Evolutionary conservation across 2,888 invertebrate genomes (phyloP), one percentile per base, ranked within the genome.

Genomic region (Boloria euphrosyne): DNA sequence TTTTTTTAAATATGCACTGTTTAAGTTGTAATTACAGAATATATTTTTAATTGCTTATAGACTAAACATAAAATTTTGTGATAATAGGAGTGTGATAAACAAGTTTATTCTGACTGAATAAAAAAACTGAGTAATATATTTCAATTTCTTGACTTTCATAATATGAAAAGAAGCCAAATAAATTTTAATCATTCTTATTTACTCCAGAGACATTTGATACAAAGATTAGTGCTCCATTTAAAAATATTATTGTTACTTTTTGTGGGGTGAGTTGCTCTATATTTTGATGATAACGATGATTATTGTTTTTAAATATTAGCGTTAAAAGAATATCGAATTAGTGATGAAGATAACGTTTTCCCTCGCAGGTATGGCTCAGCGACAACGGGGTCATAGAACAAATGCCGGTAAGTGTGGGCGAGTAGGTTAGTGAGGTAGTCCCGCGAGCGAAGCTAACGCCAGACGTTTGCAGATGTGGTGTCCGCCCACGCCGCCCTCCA

Each of bases 401-500:
- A 80, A 96, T 96, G 96, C 96, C 97, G 93, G 96, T 97, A 93
- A 95, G 96, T 95, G 85, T 27, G 7, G 38, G 17, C 14, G 13
- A 0, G 10, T 2, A 10, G 1, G 4, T 7, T 22, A 10, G 64
- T 50, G 31, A 55, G 49, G 44, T 52, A 14, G 58, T 14, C 63
- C 27, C 16, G n/a, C 16, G 62, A 14, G 53, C 47, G 31, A 22
- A n/a, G 38, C 69, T 55, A 62, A 69, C 14, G 38, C 2, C 38
- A 0, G 57, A 3, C 50, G 16, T 17, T 74, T 79, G 75, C 87
- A 98, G 98, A 95, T 98, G 93, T 99, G 99, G 98, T 95, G 97
- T 75, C 99, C 99, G 63, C 99, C 98, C 66, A 99, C 99, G 18
- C 99, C 99, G 67, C 98, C 99, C 13, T 95, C 96, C 83, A 97